Evolutionary conservation across 2,113 vertebrate species (phyloP).

Genomic region (Porphyrio hochstetteri): DNA sequence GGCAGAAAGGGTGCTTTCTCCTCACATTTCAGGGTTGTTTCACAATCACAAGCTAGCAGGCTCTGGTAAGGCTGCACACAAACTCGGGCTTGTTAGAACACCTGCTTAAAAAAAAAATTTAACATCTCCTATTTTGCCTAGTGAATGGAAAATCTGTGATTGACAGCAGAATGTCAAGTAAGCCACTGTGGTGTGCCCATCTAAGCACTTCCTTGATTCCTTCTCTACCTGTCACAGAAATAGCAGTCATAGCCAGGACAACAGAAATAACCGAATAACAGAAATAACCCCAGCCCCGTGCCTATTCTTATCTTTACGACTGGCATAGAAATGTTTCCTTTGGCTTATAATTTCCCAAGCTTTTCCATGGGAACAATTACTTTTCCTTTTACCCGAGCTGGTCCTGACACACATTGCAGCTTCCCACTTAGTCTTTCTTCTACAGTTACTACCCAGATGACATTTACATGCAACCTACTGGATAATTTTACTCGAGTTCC

Average conservation of each 20-base stretch:
- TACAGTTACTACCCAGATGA: background rate
- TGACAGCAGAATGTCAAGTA: background rate
- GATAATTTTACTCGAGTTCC: constrained; percentile 20
- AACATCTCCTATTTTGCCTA: background rate
- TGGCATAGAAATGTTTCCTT: background rate
- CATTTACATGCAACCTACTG: constrained; percentile 31
- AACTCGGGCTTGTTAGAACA: background rate
- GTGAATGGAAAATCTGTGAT: background rate
- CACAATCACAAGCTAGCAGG: background rate
- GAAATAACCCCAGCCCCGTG: background rate
- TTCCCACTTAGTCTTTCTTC: constrained; percentile 3
- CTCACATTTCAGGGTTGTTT: background rate
- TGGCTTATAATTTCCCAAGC: background rate
- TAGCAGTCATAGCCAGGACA: background rate
- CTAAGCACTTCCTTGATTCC: background rate
- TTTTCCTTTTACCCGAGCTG: background rate
- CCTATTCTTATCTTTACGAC: background rate
- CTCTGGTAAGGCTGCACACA: background rate
- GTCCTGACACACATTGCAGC: background rate
- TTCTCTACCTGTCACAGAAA: background rate
- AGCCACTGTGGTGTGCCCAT: background rate
- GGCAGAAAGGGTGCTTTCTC: background rate
- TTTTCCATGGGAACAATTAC: background rate
- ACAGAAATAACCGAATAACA: too few relatives aligned
- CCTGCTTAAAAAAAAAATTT: background rate